phyloP scores from a whole-genome alignment of 2,797 vertebrate genomes.

The Alca torda region DNA sequence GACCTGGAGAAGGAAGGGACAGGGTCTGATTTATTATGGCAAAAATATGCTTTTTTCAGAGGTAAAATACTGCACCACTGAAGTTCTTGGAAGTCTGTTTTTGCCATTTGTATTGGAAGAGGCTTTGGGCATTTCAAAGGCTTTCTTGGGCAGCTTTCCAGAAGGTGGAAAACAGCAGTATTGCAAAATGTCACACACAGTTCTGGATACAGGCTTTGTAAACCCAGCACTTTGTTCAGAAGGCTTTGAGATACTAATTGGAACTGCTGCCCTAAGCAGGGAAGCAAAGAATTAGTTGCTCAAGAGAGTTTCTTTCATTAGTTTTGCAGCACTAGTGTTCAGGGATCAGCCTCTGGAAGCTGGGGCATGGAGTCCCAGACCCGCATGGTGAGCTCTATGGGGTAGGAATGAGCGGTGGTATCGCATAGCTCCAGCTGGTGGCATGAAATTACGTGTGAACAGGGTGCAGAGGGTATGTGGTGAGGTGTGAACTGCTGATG shows the following conservation, averaged over 20 bases:
- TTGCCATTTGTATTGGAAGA: background rate
- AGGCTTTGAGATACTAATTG: background rate
- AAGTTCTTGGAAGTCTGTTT: background rate
- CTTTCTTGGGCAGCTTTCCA: background rate
- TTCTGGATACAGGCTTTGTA: background rate
- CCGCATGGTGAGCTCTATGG: rapidly evolving
- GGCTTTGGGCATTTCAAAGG: background rate
- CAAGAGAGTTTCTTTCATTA: background rate
- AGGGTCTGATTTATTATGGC: too few relatives aligned
- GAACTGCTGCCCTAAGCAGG: background rate
- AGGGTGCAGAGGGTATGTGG: rapidly evolving
- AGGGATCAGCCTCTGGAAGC: background rate
- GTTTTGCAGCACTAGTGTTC: background rate
- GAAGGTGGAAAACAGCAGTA: background rate
- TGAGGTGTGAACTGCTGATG: background rate
- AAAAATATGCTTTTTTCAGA: background rate
- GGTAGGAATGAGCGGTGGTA: rapidly evolving
- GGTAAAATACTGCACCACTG: background rate
- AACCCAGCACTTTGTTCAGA: rapidly evolving
- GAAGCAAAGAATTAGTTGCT: background rate
- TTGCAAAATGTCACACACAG: background rate
- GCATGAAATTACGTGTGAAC: rapidly evolving
- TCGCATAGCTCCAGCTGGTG: rapidly evolving
- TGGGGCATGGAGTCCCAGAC: background rate
- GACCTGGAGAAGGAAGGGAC: background rate